phyloP scores from a whole-genome alignment of 2,888 invertebrate species.

The Melinopterus prodromus region DNA sequence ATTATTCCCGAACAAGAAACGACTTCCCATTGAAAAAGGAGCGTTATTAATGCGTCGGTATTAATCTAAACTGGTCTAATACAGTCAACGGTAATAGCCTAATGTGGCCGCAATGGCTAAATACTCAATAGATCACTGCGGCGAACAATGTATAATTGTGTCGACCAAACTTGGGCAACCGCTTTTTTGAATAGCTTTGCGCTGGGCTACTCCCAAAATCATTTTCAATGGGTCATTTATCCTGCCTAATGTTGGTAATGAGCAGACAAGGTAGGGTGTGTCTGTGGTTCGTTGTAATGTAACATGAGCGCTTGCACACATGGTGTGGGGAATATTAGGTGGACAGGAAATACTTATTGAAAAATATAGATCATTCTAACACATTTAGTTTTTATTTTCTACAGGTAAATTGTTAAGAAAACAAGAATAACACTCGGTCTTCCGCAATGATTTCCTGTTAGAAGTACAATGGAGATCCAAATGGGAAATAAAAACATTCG shows the following conservation, averaged over 20 bases:
- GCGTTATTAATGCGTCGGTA: not conserved
- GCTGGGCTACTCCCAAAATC: conserved; percentile 4
- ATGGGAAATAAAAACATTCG: too few species aligned
- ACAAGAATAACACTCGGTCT: too few species aligned
- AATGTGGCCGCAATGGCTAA: not conserved
- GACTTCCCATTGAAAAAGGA: not conserved
- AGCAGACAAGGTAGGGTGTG: not conserved
- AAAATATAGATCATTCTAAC: too few species aligned
- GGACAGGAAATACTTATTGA: too few species aligned
- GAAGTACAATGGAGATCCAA: too few species aligned
- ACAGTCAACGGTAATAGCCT: not conserved
- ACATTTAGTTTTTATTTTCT: too few species aligned
- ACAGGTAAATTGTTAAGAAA: too few species aligned
- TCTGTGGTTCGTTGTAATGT: not conserved
- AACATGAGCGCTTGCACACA: not conserved
- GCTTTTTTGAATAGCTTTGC: not conserved
- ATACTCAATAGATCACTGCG: not conserved
- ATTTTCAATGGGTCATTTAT: conserved; percentile 4
- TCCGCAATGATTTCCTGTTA: too few species aligned
- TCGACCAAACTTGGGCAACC: not conserved
- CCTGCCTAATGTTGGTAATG: conserved; percentile 4
- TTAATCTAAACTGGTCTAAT: conserved; percentile 4
- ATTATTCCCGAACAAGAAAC: not conserved
- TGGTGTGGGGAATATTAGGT: not conserved
- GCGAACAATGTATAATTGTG: conserved; percentile 4